Conservation (phyloP, 2,113 vertebrate genomes). For the Phyllopteryx taeniolatus region DNA sequence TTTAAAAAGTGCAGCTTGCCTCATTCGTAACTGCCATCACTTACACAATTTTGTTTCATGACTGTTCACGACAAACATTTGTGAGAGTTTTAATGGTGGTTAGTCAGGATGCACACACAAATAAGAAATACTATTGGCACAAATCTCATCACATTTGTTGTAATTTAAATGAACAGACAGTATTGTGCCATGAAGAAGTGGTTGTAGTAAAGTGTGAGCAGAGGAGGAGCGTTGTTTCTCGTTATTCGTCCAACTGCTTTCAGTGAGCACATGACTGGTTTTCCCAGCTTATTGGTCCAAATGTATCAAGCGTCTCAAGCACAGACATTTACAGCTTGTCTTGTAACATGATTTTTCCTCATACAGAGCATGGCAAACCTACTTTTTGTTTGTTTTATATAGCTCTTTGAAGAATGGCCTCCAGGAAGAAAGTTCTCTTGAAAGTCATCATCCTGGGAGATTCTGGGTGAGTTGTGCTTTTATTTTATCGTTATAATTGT, state of each 20-base stretch:
- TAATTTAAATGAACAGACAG: neutral
- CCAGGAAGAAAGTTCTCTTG: constrained; percentile 97
- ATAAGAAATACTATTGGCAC: neutral
- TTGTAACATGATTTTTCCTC: neutral
- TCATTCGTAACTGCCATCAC: neutral
- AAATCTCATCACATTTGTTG: neutral
- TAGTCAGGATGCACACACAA: neutral
- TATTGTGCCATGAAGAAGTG: neutral
- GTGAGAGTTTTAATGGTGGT: neutral
- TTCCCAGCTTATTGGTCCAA: constrained; percentile 36
- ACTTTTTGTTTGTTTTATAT: constrained; percentile 24
- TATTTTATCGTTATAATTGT: neutral
- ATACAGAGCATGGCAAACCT: neutral
- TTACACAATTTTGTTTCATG: neutral
- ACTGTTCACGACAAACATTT: neutral
- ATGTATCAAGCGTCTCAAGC: neutral
- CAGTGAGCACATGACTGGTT: constrained; percentile 59
- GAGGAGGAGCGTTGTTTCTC: constrained; percentile 56
- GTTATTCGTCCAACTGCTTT: constrained; percentile 66
- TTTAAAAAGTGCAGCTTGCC: neutral
- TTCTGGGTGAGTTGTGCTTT: constrained; percentile 84
- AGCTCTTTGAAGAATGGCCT: constrained; percentile 89
- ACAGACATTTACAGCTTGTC: constrained; percentile 5
- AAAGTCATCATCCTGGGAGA: constrained; percentile 98
- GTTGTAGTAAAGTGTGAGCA: neutral